Evolutionary conservation across 2,888 invertebrate genomes (phyloP), one percentile per base, ranked within the genome.

Genomic region (Oxycera nigricornis): DNA sequence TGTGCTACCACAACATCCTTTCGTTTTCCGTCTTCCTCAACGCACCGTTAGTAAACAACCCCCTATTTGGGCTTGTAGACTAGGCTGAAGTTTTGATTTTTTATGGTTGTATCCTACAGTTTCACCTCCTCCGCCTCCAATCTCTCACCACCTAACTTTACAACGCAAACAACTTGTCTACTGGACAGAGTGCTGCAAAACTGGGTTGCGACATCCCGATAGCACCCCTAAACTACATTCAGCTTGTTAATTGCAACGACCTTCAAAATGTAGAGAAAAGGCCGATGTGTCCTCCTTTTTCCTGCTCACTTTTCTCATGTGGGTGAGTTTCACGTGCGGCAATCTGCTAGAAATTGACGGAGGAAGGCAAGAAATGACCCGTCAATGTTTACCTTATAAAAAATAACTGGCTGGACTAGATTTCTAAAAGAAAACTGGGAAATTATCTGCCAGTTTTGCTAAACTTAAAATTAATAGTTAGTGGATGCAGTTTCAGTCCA

Each of bases 191-290:
- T n/a, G 52, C 52, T 9, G 17, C 24, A 17, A 35, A 31, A 35
- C 24, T 24, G 9, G 4, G 20, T 2, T 14, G 31, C 46, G 39
- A 4, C 41, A 39, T 57, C 9, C 9, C 24, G 22, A 55, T 24
- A 24, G n/a, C 2, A 55, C 20, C 55, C 20, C 4, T 55, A 65
- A 70, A 55, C 30, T 1, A 9, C 22, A 14, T 31, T 52, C 52
- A 68, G 30, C 30, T 55, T 70, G 52, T 22, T 70, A 70, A 70
- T 70, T 70, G 70, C 55, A 26, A 52, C 52, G 70, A 70, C 70
- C 70, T 70, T 70, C 70, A 70, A 70, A 52, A 22, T 24, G 46
- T 14, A 22, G 41, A 41, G 22, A 62, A 41, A 65, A 17, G 22
- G 24, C 7, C 28, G 9, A 6, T 17, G 2, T 30, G 68, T n/a